Evolutionary conservation across 2,797 vertebrate genomes (phyloP).

Genomic region (Amblyopsis hoosieri): DNA sequence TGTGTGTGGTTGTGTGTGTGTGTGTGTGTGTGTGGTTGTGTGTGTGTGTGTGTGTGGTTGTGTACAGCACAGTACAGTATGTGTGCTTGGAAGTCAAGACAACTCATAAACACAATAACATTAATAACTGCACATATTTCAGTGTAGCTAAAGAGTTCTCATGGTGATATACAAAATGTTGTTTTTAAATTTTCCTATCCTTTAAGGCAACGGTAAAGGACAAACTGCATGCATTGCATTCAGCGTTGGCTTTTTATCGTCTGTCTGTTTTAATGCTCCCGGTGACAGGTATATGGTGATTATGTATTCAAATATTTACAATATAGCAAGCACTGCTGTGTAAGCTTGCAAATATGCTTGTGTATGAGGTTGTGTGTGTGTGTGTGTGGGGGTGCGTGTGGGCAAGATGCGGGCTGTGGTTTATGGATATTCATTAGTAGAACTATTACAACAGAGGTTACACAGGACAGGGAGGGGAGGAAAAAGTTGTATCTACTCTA

Average conservation of each 20-base stretch:
- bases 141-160: too few relatives aligned
- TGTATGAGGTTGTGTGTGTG: conserved; percentile 1
- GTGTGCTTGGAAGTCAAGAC: not conserved
- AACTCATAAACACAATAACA: not conserved
- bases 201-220: too few relatives aligned
- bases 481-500: conserved; percentile 51
- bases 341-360: not conserved
- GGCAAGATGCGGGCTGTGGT: conserved; percentile 51
- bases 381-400: conserved; percentile 18
- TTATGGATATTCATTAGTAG: conserved; percentile 74
- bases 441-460: conserved; percentile 73
- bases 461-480: conserved; percentile 42
- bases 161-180: too few relatives aligned
- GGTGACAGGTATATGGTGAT: not conserved
- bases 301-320: conserved; percentile 2
- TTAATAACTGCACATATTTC: too few relatives aligned
- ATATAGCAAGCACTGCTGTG: not conserved
- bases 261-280: not conserved
- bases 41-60: not conserved
- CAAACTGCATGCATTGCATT: not conserved
- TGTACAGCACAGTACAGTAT: not conserved
- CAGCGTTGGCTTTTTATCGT: not conserved
- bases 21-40: not conserved
- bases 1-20: too few relatives aligned
- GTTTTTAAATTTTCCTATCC: too few relatives aligned